A percentile compares a stretch with the other conserved stretches of the same genome.
Conservation (phyloP, 2,113 vertebrate genomes). For the Clinocottus analis region DNA sequence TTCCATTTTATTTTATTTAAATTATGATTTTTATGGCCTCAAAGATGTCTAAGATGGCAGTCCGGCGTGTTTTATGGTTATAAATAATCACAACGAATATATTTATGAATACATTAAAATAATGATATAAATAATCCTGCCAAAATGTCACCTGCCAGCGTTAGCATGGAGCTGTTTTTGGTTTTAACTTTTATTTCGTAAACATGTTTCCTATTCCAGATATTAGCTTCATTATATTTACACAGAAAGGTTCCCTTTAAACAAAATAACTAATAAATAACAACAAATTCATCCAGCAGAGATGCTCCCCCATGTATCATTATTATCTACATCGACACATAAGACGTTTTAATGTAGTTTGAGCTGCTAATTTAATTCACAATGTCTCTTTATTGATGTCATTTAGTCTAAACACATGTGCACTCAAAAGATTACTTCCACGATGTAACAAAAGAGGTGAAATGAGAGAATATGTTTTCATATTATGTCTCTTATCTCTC, state of each 20-base stretch:
- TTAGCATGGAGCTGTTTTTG: neutral
- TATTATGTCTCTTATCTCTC: neutral
- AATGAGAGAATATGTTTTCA: neutral
- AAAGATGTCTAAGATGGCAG: neutral
- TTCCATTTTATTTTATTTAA: neutral
- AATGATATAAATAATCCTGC: neutral
- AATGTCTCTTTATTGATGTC: neutral
- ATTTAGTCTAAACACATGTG: neutral
- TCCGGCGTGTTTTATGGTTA: neutral
- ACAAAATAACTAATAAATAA: neutral
- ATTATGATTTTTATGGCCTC: neutral
- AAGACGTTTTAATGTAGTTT: neutral
- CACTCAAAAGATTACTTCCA: neutral
- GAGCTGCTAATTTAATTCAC: neutral
- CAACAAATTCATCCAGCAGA: neutral
- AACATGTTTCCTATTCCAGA: neutral
- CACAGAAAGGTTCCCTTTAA: neutral
- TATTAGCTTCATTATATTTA: neutral
- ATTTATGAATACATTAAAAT: neutral
- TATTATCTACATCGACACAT: neutral
- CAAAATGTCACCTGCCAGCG: too few species aligned
- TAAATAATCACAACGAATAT: neutral
- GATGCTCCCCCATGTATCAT: neutral
- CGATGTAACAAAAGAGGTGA: neutral
- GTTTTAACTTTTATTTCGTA: neutral